A percentile compares a stretch with the other conserved stretches of the same genome.
phyloP scores from a whole-genome alignment of 1,140 invertebrate genomes.

The Drosophila gunungcola region DNA sequence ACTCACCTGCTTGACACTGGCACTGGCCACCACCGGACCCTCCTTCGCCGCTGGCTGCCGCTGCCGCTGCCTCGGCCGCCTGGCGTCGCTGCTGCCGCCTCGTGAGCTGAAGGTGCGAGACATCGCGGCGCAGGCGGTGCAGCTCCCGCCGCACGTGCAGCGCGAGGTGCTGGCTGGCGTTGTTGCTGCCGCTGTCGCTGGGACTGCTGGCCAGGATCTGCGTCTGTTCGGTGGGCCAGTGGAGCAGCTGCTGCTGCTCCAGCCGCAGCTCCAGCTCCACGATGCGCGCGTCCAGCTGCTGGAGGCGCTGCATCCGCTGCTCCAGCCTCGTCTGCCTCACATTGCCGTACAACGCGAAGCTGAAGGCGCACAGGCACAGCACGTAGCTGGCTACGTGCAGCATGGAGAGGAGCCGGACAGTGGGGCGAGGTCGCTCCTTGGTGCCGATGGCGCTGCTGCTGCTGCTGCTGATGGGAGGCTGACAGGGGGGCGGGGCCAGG shows the following conservation, averaged over 20 bases:
- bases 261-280: constrained; percentile 74
- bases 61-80: constrained; percentile 61
- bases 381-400: constrained; percentile 78
- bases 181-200: constrained; percentile 21
- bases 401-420: constrained; percentile 66
- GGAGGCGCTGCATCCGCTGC: constrained; percentile 69
- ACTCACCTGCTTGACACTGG: constrained; percentile 79
- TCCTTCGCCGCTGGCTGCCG: constrained; percentile 36
- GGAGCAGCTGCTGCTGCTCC: constrained; percentile 68
- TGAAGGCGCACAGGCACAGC: constrained; percentile 79
- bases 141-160: constrained; percentile 74
- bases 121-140: constrained; percentile 80
- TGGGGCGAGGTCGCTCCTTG: constrained; percentile 57
- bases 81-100: constrained; percentile 80
- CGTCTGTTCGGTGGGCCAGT: constrained; percentile 62
- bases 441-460: constrained; percentile 14
- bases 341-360: constrained; percentile 76
- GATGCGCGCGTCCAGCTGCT: constrained; percentile 78
- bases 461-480: constrained; percentile 32
- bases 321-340: constrained; percentile 78
- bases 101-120: constrained; percentile 78
- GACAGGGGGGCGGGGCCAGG: constrained; percentile 60
- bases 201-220: constrained; percentile 43
- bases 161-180: constrained; percentile 31
- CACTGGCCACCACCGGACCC: constrained; percentile 61